phyloP scores from a whole-genome alignment of 2,888 invertebrate species.

The Oscheius sp. region DNA sequence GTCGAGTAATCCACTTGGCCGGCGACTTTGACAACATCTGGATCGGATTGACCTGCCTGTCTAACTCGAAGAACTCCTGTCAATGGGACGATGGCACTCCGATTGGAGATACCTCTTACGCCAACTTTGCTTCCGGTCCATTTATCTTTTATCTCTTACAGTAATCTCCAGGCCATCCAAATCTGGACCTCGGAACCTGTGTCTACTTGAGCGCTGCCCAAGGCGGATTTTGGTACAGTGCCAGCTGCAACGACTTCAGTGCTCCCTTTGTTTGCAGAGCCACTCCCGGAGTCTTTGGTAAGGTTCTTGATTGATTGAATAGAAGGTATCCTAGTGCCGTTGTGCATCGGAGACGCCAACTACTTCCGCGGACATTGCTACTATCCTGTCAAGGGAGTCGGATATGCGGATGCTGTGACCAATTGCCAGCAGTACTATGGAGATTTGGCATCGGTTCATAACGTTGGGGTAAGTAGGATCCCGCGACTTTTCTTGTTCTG shows the following conservation, averaged over 20 bases:
- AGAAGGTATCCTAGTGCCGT: no score
- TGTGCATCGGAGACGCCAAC: neutral
- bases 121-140: neutral
- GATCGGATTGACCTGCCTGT: slow-evolving; percentile 17
- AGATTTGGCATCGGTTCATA: slow-evolving; percentile 7
- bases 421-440: neutral
- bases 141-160: neutral
- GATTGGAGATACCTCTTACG: neutral
- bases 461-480: neutral
- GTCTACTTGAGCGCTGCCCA: neutral
- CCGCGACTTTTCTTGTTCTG: no score
- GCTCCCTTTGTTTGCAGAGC: neutral
- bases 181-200: slow-evolving; percentile 7
- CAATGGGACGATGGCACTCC: slow-evolving; percentile 10
- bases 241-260: neutral
- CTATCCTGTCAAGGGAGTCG: neutral
- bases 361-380: slow-evolving; percentile 29
- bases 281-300: slow-evolving; percentile 17
- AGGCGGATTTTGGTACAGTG: slow-evolving; percentile 11
- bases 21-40: slow-evolving; percentile 16
- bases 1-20: neutral
- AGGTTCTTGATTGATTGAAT: no score
- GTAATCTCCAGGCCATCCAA: slow-evolving; percentile 3
- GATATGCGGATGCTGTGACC: neutral
- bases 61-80: neutral